Evolutionary conservation across 2,113 vertebrate species (phyloP).

Genomic region (Axis porcinus): DNA sequence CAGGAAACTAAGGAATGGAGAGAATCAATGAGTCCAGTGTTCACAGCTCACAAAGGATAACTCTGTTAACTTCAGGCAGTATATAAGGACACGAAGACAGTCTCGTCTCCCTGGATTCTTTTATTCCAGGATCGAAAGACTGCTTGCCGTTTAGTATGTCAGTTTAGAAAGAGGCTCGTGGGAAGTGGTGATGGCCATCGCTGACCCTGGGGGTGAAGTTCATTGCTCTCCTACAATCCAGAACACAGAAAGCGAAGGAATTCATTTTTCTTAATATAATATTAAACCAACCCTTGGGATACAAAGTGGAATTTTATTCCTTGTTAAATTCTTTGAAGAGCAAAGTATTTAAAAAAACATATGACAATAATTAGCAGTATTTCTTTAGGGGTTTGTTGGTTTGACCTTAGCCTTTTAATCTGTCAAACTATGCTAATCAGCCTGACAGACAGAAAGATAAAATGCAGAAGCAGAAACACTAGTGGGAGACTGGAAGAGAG

Average conservation of each 20-base stretch:
- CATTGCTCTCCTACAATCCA: slow-evolving; percentile 18
- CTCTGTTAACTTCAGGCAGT: not conserved
- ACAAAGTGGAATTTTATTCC: slow-evolving; percentile 77
- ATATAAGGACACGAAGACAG: accelerated
- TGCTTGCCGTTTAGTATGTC: not conserved
- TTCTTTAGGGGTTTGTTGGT: slow-evolving; percentile 83
- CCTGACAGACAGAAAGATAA: slow-evolving; percentile 80
- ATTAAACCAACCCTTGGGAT: slow-evolving; percentile 73
- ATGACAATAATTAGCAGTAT: slow-evolving; percentile 83
- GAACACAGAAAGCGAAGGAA: not conserved
- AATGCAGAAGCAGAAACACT: slow-evolving; percentile 70
- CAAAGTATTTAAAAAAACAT: slow-evolving; percentile 82
- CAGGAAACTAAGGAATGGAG: not conserved
- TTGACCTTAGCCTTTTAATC: slow-evolving; percentile 86
- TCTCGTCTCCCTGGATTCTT: not conserved
- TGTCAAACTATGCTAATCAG: slow-evolving; percentile 83
- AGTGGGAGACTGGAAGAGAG: slow-evolving; percentile 59
- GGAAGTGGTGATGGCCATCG: not conserved
- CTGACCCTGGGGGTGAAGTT: not conserved
- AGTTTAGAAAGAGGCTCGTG: slow-evolving; percentile 37
- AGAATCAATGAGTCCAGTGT: not conserved
- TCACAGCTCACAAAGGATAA: not conserved
- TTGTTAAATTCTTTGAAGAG: slow-evolving; percentile 81
- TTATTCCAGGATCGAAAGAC: not conserved
- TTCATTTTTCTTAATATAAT: slow-evolving; percentile 16